These are phyloP conservation scores for Apis mellifera DNA, from an alignment of 1,140 invertebrate genomes.

Conservation along the genomic window DNA sequence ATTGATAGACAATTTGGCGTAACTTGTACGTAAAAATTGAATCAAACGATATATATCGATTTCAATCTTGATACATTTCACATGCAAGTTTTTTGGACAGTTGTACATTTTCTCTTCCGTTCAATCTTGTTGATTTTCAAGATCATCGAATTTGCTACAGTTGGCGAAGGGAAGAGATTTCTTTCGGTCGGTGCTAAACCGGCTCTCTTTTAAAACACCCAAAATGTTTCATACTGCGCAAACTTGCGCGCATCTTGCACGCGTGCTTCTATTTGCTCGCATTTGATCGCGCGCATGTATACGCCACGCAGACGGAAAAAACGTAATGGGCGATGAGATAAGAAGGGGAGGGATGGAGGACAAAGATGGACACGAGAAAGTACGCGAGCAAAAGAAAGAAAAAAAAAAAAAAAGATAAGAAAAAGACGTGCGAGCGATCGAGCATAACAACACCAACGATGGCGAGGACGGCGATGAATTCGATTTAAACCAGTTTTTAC, in stretches of 20 bases:
- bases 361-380: constrained; percentile 4
- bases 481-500: constrained; percentile 51
- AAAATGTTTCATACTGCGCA: constrained; percentile 15
- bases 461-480: constrained; percentile 29
- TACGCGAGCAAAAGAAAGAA: constrained; percentile 21
- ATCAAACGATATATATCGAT: constrained; percentile 6
- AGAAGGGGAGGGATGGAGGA: not conserved
- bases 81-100: not conserved
- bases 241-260: constrained; percentile 37
- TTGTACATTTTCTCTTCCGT: not conserved
- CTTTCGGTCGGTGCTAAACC: constrained; percentile 40
- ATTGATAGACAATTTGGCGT: not conserved
- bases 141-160: constrained; percentile 12
- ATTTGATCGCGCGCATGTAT: not conserved
- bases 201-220: constrained; percentile 44
- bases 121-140: constrained; percentile 39
- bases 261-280: constrained; percentile 31
- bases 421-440: constrained; percentile 25
- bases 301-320: constrained; percentile 44
- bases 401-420: constrained; percentile 10
- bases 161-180: constrained; percentile 47
- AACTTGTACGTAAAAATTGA: not conserved
- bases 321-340: constrained; percentile 26
- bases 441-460: constrained; percentile 14
- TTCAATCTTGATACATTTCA: not conserved